Evolutionary conservation across 2,113 vertebrate genomes (phyloP).

Genomic region (Clarias gariepinus): DNA sequence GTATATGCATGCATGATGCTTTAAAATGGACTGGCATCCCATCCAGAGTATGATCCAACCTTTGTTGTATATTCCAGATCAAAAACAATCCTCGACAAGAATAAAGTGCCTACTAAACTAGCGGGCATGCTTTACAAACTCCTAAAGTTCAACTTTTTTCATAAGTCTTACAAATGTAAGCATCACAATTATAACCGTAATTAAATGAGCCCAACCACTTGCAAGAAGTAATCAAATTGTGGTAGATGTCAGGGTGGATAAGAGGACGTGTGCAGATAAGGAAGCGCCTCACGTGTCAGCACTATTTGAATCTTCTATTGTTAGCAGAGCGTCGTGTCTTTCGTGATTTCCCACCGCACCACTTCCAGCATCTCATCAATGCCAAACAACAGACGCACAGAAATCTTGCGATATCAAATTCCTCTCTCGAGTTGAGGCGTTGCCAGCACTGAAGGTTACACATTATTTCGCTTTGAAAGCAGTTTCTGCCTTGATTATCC

Average conservation of each 20-base stretch:
- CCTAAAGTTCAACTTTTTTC: neutral
- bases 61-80: neutral
- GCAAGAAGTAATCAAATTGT: neutral
- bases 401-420: slow-evolving; percentile 28
- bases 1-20: neutral
- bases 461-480: slow-evolving; percentile 47
- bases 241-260: neutral
- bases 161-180: neutral
- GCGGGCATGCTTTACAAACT: neutral
- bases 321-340: neutral
- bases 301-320: slow-evolving; percentile 12
- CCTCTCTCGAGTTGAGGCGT: slow-evolving; percentile 37
- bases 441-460: slow-evolving; percentile 62
- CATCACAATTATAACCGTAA: neutral
- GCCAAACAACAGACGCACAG: neutral
- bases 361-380: neutral
- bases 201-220: neutral
- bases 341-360: slow-evolving; percentile 26
- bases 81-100: neutral
- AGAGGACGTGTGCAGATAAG: neutral
- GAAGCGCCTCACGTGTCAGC: neutral
- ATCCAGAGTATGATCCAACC: neutral
- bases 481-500: slow-evolving; percentile 61
- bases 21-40: neutral
- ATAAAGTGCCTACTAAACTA: neutral